phyloP scores from a whole-genome alignment of 2,113 vertebrate genomes.

The Aptenodytes patagonicus region DNA sequence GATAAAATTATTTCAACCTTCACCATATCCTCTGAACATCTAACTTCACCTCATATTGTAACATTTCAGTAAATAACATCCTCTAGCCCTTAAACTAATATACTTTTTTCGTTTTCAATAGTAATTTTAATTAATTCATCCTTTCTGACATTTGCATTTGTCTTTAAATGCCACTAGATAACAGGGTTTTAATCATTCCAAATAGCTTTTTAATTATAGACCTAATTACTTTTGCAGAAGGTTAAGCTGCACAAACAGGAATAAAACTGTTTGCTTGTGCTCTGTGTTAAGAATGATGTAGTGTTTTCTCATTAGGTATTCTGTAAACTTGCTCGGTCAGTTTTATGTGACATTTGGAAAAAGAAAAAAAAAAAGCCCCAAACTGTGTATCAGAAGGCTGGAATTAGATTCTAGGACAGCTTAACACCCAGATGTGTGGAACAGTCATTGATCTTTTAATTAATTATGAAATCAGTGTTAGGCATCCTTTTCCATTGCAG shows the following conservation, averaged over 20 bases:
- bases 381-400: conserved; percentile 14
- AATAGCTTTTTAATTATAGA: conserved; percentile 83
- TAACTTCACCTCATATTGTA: conserved; percentile 48
- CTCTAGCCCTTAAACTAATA: conserved; percentile 38
- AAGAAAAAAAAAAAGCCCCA: not conserved
- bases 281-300: conserved; percentile 65
- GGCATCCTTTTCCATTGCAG: not conserved
- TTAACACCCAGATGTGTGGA: conserved; percentile 35
- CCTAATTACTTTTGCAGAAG: conserved; percentile 80
- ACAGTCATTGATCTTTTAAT: conserved; percentile 45
- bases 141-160: conserved; percentile 82
- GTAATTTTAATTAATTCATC: conserved; percentile 78
- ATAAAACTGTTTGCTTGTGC: conserved; percentile 74
- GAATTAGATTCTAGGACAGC: conserved; percentile 41
- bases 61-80: conserved; percentile 66
- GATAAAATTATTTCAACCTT: conserved; percentile 24
- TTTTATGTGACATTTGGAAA: conserved; percentile 61
- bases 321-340: conserved; percentile 62
- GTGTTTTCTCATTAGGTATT: conserved; percentile 67
- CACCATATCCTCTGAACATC: not conserved
- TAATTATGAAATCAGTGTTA: conserved; percentile 48
- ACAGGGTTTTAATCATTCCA: conserved; percentile 78
- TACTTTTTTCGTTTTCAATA: conserved; percentile 67
- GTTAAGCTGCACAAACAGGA: conserved; percentile 78
- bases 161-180: conserved; percentile 82